Evolutionary conservation across 2,113 vertebrate species (phyloP), one percentile per base, ranked within the genome.

Genomic region (Murina feae): DNA sequence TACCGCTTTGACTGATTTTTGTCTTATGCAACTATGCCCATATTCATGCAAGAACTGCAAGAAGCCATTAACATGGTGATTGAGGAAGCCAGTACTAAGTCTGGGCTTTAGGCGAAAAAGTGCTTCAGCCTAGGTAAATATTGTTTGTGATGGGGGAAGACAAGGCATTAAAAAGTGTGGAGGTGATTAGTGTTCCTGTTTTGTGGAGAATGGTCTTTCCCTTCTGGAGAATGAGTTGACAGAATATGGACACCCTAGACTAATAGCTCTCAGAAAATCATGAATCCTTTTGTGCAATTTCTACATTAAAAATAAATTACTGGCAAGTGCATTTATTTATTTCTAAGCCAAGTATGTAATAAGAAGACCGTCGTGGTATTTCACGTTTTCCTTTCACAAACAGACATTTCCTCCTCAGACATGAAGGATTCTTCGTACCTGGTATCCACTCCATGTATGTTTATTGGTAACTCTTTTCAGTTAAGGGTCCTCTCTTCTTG

Each of bases 1-100:
- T 84, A 86, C 95, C 79, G 37, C 60, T 97, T 97, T 82, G 89
- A 95, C 92, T 68, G 72, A 94, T 86, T 81, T 25, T 3, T 66
- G 58, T 91, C 84, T 96, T 93, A 80, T 75, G 75, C 86, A 95
- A 65, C 65, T 32, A 49, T 58, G 88, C 17, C 17, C 30, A 30
- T 74, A 86, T 86, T 96, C 51, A 95, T 71, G 58, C 68, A 78
- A 92, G 88, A 55, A 88, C n/a, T 79, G 60, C 91, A 79, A 93
- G 42, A 90, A 86, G 30, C 55, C 66, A 69, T 81, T 92, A 72
- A 83, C 71, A 68, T 71, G 96, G n/a, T n/a, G n/a, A 66, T 12
- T 87, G 25, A 95, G 65, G 86, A 72, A 97, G 82, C 88, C 93
- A 97, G 95, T 82, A 63, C 20, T 17, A 93, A 37, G 17, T 86